These are phyloP conservation scores for Orchesella flavescens DNA, from an alignment of 2,888 invertebrate species.

Conservation along the genomic window DNA sequence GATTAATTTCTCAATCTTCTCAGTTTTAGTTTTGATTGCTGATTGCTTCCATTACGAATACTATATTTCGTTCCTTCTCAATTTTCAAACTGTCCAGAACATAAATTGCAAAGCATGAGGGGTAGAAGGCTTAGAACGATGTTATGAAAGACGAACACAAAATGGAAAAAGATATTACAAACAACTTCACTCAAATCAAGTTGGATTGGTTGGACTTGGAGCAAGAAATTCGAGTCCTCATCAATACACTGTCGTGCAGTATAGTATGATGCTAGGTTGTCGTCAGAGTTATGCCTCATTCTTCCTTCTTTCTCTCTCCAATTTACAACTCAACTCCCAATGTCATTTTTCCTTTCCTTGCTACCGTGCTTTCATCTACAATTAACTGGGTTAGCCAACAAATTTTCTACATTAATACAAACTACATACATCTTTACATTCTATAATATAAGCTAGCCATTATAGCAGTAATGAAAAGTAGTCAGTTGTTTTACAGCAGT, in stretches of 20 bases:
- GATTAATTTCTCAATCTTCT: conserved; percentile 69
- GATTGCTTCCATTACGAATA: conserved; percentile 29
- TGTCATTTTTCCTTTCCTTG: background rate
- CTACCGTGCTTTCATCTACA: background rate
- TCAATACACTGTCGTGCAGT: too few species aligned
- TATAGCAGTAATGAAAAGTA: background rate
- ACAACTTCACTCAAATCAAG: too few species aligned
- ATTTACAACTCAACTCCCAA: background rate
- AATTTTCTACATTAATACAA: background rate
- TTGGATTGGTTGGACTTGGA: too few species aligned
- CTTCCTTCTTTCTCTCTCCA: background rate
- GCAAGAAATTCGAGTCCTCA: too few species aligned
- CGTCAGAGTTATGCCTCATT: too few species aligned
- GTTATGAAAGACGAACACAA: background rate
- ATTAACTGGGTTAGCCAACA: conserved; percentile 24
- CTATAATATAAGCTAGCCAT: too few species aligned
- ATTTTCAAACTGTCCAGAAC: conserved; percentile 11
- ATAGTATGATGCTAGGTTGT: too few species aligned
- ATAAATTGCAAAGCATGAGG: background rate
- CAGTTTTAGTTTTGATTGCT: conserved; percentile 39
- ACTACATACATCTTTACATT: too few species aligned
- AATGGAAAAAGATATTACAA: background rate
- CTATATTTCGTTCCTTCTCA: background rate
- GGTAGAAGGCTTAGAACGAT: background rate
- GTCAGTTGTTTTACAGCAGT: background rate